These are phyloP conservation scores for Venusia cambrica DNA, from an alignment of 2,888 invertebrate genomes.

Conservation along the genomic window DNA sequence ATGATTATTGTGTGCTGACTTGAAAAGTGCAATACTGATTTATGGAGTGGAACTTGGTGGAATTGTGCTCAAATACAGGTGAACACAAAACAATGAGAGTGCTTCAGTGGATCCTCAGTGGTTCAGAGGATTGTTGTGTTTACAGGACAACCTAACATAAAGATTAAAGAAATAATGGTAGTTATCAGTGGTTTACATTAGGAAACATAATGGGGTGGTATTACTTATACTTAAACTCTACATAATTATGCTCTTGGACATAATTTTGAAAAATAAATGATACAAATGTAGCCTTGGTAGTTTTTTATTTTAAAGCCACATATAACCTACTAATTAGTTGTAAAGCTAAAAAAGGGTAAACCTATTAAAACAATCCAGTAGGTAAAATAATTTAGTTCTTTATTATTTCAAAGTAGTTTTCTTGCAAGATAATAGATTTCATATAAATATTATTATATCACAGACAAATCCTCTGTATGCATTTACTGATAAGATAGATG, in stretches of 20 bases:
- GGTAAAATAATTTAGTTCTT: slow-evolving; percentile 1
- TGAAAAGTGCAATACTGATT: slow-evolving; percentile 11
- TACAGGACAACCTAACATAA: slow-evolving; percentile 6
- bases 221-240: slow-evolving; percentile 1
- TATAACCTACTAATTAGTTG: too few species aligned
- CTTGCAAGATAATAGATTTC: slow-evolving; percentile 2
- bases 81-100: slow-evolving; percentile 10
- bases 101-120: slow-evolving; percentile 11
- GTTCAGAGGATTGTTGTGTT: slow-evolving; percentile 11
- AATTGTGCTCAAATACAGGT: slow-evolving; percentile 14
- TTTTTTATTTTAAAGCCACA: too few species aligned
- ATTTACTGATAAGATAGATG: too few species aligned
- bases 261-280: too few species aligned
- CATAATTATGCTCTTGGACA: slow-evolving; percentile 1
- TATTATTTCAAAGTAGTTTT: background rate
- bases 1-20: background rate
- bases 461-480: background rate
- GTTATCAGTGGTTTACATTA: slow-evolving; percentile 3
- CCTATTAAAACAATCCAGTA: too few species aligned
- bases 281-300: too few species aligned
- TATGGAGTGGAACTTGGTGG: slow-evolving; percentile 17
- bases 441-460: slow-evolving; percentile 1
- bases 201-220: slow-evolving; percentile 1
- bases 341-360: too few species aligned
- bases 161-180: background rate